Conservation (phyloP, 2,113 vertebrate genomes). For the Gnathonemus echidnorhynchus region DNA sequence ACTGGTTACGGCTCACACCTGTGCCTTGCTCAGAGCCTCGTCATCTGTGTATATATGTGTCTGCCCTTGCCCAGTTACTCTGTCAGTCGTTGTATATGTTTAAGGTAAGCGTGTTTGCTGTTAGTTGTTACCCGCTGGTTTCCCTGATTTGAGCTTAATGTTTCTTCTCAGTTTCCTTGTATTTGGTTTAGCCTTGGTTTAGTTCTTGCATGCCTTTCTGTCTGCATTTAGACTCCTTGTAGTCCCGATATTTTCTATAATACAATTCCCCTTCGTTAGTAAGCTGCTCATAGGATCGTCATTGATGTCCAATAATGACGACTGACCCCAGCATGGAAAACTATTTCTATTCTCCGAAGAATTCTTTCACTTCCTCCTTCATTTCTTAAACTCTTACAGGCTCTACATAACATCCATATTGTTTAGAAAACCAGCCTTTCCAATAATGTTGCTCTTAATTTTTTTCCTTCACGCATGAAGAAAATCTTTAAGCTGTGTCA, state of each 20-base stretch:
- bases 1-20: too few species aligned
- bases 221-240: background rate
- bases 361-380: background rate
- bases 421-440: background rate
- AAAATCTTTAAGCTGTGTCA: background rate
- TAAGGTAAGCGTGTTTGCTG: background rate
- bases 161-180: background rate
- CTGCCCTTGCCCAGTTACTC: background rate
- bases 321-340: background rate
- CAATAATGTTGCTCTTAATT: background rate
- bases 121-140: background rate
- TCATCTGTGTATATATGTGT: background rate
- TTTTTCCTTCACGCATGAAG: background rate
- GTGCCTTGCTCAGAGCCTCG: background rate
- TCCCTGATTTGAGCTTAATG: background rate
- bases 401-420: background rate
- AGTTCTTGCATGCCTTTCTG: background rate
- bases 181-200: background rate
- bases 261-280: background rate
- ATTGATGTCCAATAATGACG: background rate
- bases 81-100: background rate
- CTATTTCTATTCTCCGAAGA: background rate
- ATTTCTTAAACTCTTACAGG: background rate
- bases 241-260: background rate
- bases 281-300: background rate